Evolutionary conservation across 2,113 vertebrate species (phyloP).

Genomic region (Conger conger): DNA sequence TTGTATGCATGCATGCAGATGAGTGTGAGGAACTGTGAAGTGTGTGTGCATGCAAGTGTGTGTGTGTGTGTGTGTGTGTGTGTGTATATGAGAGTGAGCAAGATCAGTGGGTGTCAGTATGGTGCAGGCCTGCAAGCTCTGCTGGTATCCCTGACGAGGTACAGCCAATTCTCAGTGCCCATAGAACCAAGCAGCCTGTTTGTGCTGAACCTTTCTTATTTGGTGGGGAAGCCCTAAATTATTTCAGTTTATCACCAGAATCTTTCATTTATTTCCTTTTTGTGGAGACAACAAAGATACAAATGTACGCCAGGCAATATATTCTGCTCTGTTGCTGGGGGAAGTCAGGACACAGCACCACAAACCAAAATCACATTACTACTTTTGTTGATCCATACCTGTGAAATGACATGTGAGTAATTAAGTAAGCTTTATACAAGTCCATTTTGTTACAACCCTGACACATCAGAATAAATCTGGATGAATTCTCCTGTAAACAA

Average conservation of each 20-base stretch:
- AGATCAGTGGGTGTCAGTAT: not conserved
- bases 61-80: not conserved
- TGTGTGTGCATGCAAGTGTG: not conserved
- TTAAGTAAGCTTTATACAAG: not conserved
- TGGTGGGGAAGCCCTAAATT: conserved; percentile 51
- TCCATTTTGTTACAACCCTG: not conserved
- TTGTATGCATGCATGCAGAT: not conserved
- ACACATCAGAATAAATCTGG: not conserved
- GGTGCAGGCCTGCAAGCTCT: conserved; percentile 3
- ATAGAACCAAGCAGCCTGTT: conserved; percentile 75
- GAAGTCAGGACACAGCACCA: not conserved
- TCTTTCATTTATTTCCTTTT: no score
- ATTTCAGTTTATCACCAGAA: conserved; percentile 30
- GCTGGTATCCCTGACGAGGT: no score
- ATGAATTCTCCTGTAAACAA: not conserved
- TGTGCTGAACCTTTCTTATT: conserved; percentile 67
- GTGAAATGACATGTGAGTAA: not conserved
- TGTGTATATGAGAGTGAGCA: not conserved
- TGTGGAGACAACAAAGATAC: not conserved
- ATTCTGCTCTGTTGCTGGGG: not conserved
- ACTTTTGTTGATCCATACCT: not conserved
- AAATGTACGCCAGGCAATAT: not conserved
- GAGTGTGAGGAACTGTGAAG: not conserved
- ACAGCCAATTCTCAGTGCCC: conserved; percentile 62
- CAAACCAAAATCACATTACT: not conserved